Percentiles rank a stretch among this genome's conserved stretches.
These are phyloP conservation scores for Prochilodus magdalenae DNA, from an alignment of 2,113 vertebrate species.

Conservation along the genomic window DNA sequence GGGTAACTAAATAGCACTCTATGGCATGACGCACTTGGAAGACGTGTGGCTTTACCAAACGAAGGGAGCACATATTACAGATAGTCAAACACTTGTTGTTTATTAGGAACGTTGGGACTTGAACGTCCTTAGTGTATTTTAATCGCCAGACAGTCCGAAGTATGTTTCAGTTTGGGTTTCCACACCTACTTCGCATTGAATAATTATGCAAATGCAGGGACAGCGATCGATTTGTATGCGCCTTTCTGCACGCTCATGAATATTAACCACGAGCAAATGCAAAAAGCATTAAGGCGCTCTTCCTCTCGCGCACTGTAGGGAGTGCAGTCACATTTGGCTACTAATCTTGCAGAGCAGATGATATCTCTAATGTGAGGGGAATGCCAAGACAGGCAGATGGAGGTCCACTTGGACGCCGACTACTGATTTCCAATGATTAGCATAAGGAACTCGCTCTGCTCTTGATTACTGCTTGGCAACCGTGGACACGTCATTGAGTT, in stretches of 20 bases:
- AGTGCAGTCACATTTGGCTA: constrained; percentile 35
- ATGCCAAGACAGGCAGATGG: constrained; percentile 38
- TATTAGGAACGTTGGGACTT: not conserved
- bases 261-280: constrained; percentile 10
- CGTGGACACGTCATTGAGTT: constrained; percentile 32
- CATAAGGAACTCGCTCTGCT: constrained; percentile 38
- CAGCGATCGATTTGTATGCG: not conserved
- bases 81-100: not conserved
- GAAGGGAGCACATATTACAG: not conserved
- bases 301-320: not conserved
- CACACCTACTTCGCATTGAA: constrained; percentile 1
- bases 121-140: not conserved
- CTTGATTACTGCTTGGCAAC: constrained; percentile 50
- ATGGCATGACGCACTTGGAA: not conserved
- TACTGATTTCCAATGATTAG: constrained; percentile 49
- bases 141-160: constrained; percentile 6
- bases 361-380: constrained; percentile 1
- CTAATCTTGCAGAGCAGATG: constrained; percentile 32
- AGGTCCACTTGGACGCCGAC: constrained; percentile 15
- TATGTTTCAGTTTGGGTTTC: constrained; percentile 1
- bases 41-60: not conserved
- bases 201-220: constrained; percentile 34
- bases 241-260: not conserved
- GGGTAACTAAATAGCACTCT: not conserved
- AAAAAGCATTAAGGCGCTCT: not conserved